Base-by-base conservation (phyloP, 1,140 invertebrate species). In the Formica selysi region DNA sequence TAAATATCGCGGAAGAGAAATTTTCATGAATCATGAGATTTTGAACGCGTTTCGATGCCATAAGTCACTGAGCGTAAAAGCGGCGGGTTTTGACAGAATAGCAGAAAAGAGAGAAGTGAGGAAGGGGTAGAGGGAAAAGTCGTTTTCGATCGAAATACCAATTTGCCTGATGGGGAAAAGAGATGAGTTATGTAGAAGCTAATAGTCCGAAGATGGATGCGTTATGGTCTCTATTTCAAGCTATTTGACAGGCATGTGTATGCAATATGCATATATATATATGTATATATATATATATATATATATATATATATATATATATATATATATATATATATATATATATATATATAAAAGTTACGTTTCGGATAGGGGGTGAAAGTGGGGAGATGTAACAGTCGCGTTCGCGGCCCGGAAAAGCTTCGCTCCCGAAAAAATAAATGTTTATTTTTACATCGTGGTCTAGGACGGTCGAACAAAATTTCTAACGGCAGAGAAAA, bases 151-250 rank as follows among this genome's bases (percentile, higher is more conserved):
- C 44, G 85, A 79, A 84, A 89, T 59, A 79, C 87, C 88, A 89
- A 89, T 89, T 89, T 89, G 85, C 76, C 87, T 86, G 88, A 89
- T 89, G 88, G 88, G 87, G 62, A 89, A 89, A 89, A 89, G 76
- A 89, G 87, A 89, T 89, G 88, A 89, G 88, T 89, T 89, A 89
- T 89, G 76, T 81, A 89, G 85, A 87, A 89, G 87, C 88, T 89
- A 89, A 89, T 89, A 89, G 87, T 86, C 76, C 84, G 85, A 89
- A 86, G 88, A 89, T 89, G 85, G 78, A 89, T 89, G 87, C 88
- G 59, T 74, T 86, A 67, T 68, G 81, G 83, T 76, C 76, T 54
- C 76, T 59, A 78, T 81, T 86, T 81, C 65, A 61, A 89, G 64
- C 73, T 86, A 86, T 89, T 51, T 86, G 88, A 89, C 84, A 85